Evolutionary conservation across 2,888 invertebrate species (phyloP).

Genomic region (Sminthurides aquaticus): DNA sequence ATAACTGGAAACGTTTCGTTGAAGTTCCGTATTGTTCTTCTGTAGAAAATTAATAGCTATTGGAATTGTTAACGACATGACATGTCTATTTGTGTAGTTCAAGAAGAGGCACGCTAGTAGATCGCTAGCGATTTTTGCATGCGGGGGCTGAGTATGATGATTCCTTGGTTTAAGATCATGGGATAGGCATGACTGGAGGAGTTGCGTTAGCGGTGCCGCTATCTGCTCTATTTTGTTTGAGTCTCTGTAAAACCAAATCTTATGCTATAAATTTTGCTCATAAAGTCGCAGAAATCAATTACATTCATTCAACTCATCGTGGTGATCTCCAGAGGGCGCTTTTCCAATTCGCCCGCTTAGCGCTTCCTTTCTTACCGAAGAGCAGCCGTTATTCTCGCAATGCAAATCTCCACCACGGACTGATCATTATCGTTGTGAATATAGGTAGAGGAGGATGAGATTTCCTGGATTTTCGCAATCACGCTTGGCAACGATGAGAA

Average conservation of each 20-base stretch:
- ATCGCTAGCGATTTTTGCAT: slow-evolving; percentile 93
- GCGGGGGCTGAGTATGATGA: slow-evolving; percentile 82
- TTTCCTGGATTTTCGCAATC: slow-evolving; percentile 57
- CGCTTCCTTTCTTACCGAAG: slow-evolving; percentile 20
- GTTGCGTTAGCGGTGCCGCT: slow-evolving; percentile 69
- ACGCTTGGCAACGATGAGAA: slow-evolving; percentile 73
- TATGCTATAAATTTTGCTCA: not conserved
- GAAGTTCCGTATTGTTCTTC: slow-evolving; percentile 81
- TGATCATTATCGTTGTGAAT: slow-evolving; percentile 82
- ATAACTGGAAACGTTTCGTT: slow-evolving; percentile 83
- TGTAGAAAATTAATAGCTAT: slow-evolving; percentile 85
- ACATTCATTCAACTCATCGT: too few relatives aligned
- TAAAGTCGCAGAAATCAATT: not conserved
- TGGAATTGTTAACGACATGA: slow-evolving; percentile 78
- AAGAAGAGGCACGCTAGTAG: slow-evolving; percentile 89
- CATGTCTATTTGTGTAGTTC: slow-evolving; percentile 63
- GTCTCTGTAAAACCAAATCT: slow-evolving; percentile 54
- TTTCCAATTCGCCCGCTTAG: too few relatives aligned
- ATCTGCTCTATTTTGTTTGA: slow-evolving; percentile 79
- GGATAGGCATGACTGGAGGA: slow-evolving; percentile 78
- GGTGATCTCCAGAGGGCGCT: too few relatives aligned
- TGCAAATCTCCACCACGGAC: slow-evolving; percentile 89
- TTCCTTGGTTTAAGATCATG: slow-evolving; percentile 75
- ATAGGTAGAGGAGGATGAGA: slow-evolving; percentile 75
- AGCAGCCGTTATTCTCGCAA: slow-evolving; percentile 70